Base-by-base conservation (phyloP, 1,140 invertebrate genomes). In the Zaprionus taronus region DNA sequence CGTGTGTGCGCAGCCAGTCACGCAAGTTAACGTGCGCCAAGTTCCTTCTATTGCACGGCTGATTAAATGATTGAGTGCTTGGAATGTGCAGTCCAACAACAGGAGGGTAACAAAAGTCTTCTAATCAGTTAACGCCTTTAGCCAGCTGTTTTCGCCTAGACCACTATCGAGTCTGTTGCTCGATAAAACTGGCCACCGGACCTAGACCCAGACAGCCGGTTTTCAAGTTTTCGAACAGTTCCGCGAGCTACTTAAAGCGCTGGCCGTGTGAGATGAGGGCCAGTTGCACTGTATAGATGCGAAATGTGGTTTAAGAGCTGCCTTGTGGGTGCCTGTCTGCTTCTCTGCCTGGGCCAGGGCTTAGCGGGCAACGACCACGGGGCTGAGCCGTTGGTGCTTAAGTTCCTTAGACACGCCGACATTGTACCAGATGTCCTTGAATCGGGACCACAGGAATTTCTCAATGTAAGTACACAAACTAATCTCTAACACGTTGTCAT, bases 391-490 rank as follows among this genome's bases (percentile, higher is more conserved):
- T 80, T 86, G 31, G 79, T 91, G 0, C 79, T 79, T 15, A 91
- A 91, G 20, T 78, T 89, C 15, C 68, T 92, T 58, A 80, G 77
- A 44, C 77, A 83, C 31, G 53, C 91, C 60, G 82, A 87, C 62
- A 78, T 91, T 4, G 72, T 91, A 65, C 91, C 92, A 12, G 93
- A 93, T 80, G 68, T 92, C n/a, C 81, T 93, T 17, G 72, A 82
- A 14, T 44, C 76, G 15, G 91, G 83, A 61, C 86, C 80, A 5
- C 82, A 92, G 57, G 81, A 93, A 12, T 92, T 92, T 63, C 79
- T 93, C 9, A 92, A 91, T 66, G 91, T 92, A 38, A 74, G 76
- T 53, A 12, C 2, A n/a, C 26, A 1, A 41, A 55, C 14, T 56
- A 1, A n/a, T 1, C 2, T 5, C 14, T 15, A 36, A 14, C 4